A percentile compares a stretch with the other conserved stretches of the same genome.
phyloP scores from a whole-genome alignment of 2,113 vertebrate genomes.

The Amazona guildingii region DNA sequence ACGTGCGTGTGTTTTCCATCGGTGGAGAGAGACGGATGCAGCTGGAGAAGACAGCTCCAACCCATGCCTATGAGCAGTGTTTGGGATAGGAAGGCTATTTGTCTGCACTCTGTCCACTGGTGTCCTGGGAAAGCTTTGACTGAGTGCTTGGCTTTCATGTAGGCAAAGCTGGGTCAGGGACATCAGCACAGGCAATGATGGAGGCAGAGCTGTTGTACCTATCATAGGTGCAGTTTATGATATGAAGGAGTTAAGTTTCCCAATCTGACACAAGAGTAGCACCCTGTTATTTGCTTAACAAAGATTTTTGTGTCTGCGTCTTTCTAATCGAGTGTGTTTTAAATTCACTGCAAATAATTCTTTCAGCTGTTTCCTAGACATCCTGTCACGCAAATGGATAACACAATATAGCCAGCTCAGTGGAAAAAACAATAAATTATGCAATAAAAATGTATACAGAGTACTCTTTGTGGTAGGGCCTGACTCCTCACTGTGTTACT shows the following conservation, averaged over 20 bases:
- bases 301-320: constrained; percentile 54
- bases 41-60: neutral
- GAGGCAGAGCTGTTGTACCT: constrained; percentile 35
- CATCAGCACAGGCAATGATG: neutral
- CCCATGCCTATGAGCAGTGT: neutral
- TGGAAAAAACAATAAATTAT: constrained; percentile 66
- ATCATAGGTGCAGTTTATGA: neutral
- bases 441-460: constrained; percentile 53
- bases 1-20: neutral
- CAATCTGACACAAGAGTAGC: constrained; percentile 20
- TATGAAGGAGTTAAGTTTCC: constrained; percentile 60
- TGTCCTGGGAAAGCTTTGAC: neutral
- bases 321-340: constrained; percentile 57
- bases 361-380: constrained; percentile 74
- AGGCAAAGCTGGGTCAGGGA: neutral
- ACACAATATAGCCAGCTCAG: constrained; percentile 69
- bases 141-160: neutral
- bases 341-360: constrained; percentile 72
- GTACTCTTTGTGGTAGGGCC: constrained; percentile 17
- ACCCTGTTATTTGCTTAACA: constrained; percentile 63
- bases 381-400: constrained; percentile 69
- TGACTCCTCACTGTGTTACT: neutral
- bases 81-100: neutral
- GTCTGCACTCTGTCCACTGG: neutral
- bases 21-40: neutral